Evolutionary conservation across 2,113 vertebrate species (phyloP), one percentile per base, ranked within the genome.

Genomic region (Ancistrus triradiatus): DNA sequence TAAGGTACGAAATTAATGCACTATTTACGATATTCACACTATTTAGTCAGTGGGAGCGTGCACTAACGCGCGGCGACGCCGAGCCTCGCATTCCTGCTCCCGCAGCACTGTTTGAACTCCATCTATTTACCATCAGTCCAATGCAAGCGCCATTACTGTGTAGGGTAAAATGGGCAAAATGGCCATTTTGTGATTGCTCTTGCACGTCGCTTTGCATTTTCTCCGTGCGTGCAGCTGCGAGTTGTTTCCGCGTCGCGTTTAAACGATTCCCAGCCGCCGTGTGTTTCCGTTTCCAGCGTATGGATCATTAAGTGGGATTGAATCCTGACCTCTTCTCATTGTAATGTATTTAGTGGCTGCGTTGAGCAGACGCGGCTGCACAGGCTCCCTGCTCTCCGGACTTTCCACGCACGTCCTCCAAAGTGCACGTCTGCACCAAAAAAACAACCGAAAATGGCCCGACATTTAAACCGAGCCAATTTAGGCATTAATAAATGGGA

Each of bases 111-210:
- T 61, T 68, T 61, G 38, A 78, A 58, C 48, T 72, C 69, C 52
- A 49, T 76, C 64, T 64, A 77, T 75, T 75, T 42, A 38, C 47
- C 69, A 67, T 80, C 77, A 66, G 66, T 74, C 72, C 76, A 73
- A 69, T 75, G 75, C 85, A 86, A 49, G 82, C 88, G 88, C 88
- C 87, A 90, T 89, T 83, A 86, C 81, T 81, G 80, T 80, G 75
- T 74, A 28, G 49, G 73, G 69, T 80, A 70, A 74, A 63, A 78
- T 77, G 70, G 74, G 87, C 87, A 90, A 90, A 89, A 89, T 88
- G 88, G 88, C 87, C 84, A 86, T 85, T 81, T 81, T 76, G 58
- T 37, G 59, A 59, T 75, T 24, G 2, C 9, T 48, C 28, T 7
- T 66, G 53, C 51, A 59, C 13, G 14, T 2, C 28, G 22, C n/a